Evolutionary conservation across 1,140 invertebrate species (phyloP), one percentile per base, ranked within the genome.

Genomic region (Dolichoris vasculosae): DNA sequence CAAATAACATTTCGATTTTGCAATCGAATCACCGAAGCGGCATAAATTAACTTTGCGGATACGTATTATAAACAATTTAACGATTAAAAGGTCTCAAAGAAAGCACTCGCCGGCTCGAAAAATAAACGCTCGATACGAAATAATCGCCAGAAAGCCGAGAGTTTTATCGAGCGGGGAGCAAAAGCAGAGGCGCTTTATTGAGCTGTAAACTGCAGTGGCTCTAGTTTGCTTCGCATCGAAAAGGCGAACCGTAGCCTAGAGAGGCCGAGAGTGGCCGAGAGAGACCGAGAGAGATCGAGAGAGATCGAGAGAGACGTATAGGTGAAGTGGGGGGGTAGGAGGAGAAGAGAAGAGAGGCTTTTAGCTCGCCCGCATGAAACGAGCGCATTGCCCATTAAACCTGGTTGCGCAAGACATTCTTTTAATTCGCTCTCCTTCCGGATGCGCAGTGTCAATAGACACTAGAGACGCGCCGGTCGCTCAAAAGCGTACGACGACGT

Each of bases 361-460:
- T 38, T 38, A 9, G 76, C 76, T 63, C 55, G 40, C 78, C 55
- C 20, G 77, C 55, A 7, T 26, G 51, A 81, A 38, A 81, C 46
- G 46, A 59, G 81, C 81, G 46, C 81, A 59, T 73, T 38, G 32
- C 2, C 48, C 64, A 82, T 71, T 82, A 82, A 26, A 82, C 23
- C 79, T 43, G 17, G 64, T 82, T 59, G 69, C 81, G 81, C n/a
- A 82, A 73, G 81, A 73, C 67, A 38, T 82, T 55, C 67, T 71
- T 51, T 81, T 82, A 75, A 82, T 38, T 73, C 81, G 69, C 32
- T 82, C 63, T 55, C 15, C 67, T 69, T 82, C 80, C 80, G 80
- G 80, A 80, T 40, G 64, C 69, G 78, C 59, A 80, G 77, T 79
- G 77, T 79, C 78, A 80, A 80, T 67, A 80, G 78, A 80, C 59